A percentile compares a stretch with the other conserved stretches of the same genome.
Conservation (phyloP, 2,797 vertebrate species). For the Propithecus deckenii region DNA sequence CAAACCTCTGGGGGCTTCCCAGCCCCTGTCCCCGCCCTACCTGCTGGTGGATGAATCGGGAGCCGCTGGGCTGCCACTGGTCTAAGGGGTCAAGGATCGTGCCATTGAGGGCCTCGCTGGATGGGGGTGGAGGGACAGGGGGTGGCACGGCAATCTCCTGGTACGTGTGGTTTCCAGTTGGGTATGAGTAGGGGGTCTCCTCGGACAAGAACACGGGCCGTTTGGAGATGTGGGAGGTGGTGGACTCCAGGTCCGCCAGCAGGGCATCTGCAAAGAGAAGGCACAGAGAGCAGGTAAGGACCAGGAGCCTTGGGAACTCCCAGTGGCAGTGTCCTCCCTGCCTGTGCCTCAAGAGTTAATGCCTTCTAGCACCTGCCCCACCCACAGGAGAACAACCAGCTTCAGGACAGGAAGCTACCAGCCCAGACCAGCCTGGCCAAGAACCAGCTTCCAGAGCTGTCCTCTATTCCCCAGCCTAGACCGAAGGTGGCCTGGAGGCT, state of each 20-base stretch:
- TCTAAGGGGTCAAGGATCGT: slow-evolving; percentile 88
- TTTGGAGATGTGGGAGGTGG: slow-evolving; percentile 97
- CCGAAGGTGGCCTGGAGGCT: background rate
- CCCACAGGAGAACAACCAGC: slow-evolving; percentile 27
- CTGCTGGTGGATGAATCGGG: slow-evolving; percentile 91
- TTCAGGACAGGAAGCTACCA: background rate
- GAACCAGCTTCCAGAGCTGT: background rate
- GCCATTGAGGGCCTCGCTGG: slow-evolving; percentile 94
- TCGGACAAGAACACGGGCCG: slow-evolving; percentile 93
- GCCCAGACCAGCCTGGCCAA: background rate
- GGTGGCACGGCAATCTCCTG: slow-evolving; percentile 93
- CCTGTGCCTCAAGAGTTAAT: background rate
- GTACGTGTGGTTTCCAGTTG: slow-evolving; percentile 91
- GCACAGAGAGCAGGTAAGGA: rapidly evolving
- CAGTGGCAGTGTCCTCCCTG: background rate
- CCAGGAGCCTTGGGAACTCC: background rate
- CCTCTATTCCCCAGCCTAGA: background rate
- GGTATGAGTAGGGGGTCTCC: slow-evolving; percentile 96
- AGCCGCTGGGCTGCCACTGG: slow-evolving; percentile 85
- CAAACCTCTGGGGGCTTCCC: background rate
- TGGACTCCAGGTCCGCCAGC: slow-evolving; percentile 97
- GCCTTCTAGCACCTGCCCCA: slow-evolving; percentile 1
- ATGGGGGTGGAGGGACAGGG: slow-evolving; percentile 93
- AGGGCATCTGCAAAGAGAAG: slow-evolving; percentile 89
- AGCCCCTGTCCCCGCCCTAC: slow-evolving; percentile 76